These are phyloP conservation scores for Ceratina calcarata DNA, from an alignment of 1,140 invertebrate genomes.

Conservation along the genomic window DNA sequence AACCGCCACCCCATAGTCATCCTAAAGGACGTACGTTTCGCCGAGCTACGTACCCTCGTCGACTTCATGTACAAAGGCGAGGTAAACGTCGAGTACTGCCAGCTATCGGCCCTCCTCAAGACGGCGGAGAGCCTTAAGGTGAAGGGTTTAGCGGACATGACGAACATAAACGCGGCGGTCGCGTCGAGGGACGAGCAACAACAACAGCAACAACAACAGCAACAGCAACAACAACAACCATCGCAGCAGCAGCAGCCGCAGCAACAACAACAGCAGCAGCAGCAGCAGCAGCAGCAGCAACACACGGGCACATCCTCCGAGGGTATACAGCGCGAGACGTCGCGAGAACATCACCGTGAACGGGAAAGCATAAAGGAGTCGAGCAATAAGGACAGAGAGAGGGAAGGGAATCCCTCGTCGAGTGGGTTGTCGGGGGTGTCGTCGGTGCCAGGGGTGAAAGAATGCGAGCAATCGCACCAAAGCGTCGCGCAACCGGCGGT, in stretches of 20 bases:
- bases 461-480: constrained; percentile 65
- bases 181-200: constrained; percentile 74
- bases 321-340: constrained; percentile 52
- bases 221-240: constrained; percentile 64
- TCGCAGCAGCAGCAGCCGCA: constrained; percentile 50
- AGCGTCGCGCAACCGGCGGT: constrained; percentile 64
- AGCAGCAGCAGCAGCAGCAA: constrained; percentile 51
- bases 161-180: constrained; percentile 84
- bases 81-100: constrained; percentile 96
- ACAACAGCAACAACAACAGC: constrained; percentile 59
- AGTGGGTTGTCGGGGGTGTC: constrained; percentile 44
- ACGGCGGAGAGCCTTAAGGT: constrained; percentile 95
- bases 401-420: constrained; percentile 55
- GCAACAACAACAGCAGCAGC: constrained; percentile 41
- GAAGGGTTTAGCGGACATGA: constrained; percentile 95
- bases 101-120: constrained; percentile 93
- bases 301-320: constrained; percentile 54
- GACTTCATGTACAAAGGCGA: constrained; percentile 98
- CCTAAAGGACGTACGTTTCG: constrained; percentile 94
- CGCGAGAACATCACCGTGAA: constrained; percentile 56
- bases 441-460: constrained; percentile 75
- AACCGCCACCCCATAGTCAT: constrained; percentile 96
- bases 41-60: constrained; percentile 93
- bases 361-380: constrained; percentile 58
- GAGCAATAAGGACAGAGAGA: constrained; percentile 54